These are phyloP conservation scores for Pachycephus smyrnensis DNA, from an alignment of 2,888 invertebrate species.

Conservation along the genomic window DNA sequence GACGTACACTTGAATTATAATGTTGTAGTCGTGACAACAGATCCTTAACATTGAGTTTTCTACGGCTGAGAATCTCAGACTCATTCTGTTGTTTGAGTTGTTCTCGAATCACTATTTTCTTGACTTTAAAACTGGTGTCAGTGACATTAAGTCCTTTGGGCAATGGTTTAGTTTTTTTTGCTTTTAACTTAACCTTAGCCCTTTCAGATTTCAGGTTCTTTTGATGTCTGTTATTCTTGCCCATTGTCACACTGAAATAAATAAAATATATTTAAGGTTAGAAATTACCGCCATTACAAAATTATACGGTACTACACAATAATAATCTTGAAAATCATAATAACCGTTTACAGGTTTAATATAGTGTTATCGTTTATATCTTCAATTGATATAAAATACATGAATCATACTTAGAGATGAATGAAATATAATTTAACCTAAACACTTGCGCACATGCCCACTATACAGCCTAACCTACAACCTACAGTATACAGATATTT, in stretches of 20 bases:
- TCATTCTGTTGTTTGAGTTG: conserved; percentile 74
- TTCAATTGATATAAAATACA: background rate
- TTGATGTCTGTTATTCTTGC: conserved; percentile 74
- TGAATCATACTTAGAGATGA: background rate
- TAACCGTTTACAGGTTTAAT: background rate
- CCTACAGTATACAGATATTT: no score
- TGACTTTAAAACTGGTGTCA: conserved; percentile 88
- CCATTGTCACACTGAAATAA: conserved; percentile 63
- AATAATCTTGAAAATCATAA: background rate
- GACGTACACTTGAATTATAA: conserved; percentile 78
- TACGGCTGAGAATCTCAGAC: conserved; percentile 73
- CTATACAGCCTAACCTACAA: background rate
- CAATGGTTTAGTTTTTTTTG: conserved; percentile 72
- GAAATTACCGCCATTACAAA: background rate
- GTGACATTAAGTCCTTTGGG: conserved; percentile 92
- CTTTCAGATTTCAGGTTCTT: conserved; percentile 87
- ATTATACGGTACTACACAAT: background rate
- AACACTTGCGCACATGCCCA: background rate
- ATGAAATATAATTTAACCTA: background rate
- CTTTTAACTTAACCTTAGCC: conserved; percentile 90
- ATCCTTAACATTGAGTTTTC: conserved; percentile 80
- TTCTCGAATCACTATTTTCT: conserved; percentile 85
- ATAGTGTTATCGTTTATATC: background rate
- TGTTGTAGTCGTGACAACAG: conserved; percentile 79
- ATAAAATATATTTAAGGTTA: background rate